Percentiles rank a stretch among this genome's conserved stretches.
phyloP scores from a whole-genome alignment of 92 coral and sea anemone genomes.

The Siderastrea radians region DNA sequence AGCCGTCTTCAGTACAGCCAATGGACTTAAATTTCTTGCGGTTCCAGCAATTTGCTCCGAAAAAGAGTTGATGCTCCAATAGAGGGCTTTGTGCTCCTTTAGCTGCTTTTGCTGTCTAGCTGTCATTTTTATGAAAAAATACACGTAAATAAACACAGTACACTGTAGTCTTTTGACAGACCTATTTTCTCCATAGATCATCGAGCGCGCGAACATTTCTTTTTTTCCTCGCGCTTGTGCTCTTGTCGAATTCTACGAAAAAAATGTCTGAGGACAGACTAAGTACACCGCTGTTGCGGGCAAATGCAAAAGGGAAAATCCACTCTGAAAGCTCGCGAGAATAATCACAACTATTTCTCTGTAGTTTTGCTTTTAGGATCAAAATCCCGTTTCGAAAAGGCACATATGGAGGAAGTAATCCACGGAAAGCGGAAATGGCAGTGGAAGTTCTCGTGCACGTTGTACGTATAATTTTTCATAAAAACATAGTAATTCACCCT shows the following conservation, averaged over 20 bases:
- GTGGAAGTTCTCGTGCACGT: neutral
- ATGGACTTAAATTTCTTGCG: conserved; percentile 15
- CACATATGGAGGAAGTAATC: neutral
- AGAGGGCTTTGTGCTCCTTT: neutral
- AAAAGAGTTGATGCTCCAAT: conserved; percentile 8
- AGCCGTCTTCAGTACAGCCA: conserved; percentile 30
- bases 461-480: neutral
- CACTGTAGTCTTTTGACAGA: neutral
- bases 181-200: too few relatives aligned
- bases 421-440: neutral
- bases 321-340: neutral
- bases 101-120: conserved; percentile 15
- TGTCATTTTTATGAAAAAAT: neutral
- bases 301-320: conserved; percentile 8
- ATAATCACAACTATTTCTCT: neutral
- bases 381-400: neutral
- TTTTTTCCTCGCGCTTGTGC: neutral
- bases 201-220: neutral
- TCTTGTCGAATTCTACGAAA: neutral
- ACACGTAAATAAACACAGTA: conserved; percentile 9
- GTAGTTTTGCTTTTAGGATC: neutral
- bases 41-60: conserved; percentile 11
- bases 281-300: conserved; percentile 27
- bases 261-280: conserved; percentile 12
- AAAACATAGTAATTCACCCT: conserved; percentile 30